A percentile compares a stretch with the other conserved stretches of the same genome.
Evolutionary conservation across 2,113 vertebrate species (phyloP).

Genomic region (Pygoscelis adeliae): DNA sequence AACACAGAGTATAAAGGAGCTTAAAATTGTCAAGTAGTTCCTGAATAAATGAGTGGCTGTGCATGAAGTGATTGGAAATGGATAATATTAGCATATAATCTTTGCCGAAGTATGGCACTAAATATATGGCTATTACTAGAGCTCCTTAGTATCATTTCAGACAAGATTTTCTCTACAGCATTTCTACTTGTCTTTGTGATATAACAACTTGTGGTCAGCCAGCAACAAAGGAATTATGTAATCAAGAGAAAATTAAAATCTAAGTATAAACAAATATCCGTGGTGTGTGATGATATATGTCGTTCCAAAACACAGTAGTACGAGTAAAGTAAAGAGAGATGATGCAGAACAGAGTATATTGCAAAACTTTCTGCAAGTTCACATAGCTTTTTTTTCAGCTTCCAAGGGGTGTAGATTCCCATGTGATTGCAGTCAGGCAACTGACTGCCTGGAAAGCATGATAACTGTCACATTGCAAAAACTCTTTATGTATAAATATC

Average conservation of each 20-base stretch:
- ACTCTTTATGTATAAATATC: neutral
- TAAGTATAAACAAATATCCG: neutral
- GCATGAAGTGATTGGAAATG: constrained; percentile 1
- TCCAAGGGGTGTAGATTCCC: neutral
- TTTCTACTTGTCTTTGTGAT: neutral
- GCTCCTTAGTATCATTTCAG: neutral
- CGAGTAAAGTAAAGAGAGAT: neutral
- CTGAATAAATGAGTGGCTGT: constrained; percentile 23
- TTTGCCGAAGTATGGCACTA: neutral
- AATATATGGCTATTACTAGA: neutral
- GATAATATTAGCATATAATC: constrained; percentile 25
- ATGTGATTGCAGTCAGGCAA: neutral
- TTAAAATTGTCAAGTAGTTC: constrained; percentile 45
- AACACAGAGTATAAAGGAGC: neutral
- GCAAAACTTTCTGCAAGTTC: neutral
- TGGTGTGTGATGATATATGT: neutral
- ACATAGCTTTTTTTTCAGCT: neutral
- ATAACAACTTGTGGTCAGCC: neutral
- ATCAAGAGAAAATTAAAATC: neutral
- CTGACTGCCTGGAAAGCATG: neutral
- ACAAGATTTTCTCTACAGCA: neutral
- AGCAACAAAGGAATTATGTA: neutral
- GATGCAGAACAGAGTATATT: neutral
- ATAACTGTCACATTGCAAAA: neutral
- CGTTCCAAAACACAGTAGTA: neutral